A percentile compares a stretch with the other conserved stretches of the same genome.
Evolutionary conservation across 2,113 vertebrate species (phyloP).

Genomic region (Vidua chalybeata): DNA sequence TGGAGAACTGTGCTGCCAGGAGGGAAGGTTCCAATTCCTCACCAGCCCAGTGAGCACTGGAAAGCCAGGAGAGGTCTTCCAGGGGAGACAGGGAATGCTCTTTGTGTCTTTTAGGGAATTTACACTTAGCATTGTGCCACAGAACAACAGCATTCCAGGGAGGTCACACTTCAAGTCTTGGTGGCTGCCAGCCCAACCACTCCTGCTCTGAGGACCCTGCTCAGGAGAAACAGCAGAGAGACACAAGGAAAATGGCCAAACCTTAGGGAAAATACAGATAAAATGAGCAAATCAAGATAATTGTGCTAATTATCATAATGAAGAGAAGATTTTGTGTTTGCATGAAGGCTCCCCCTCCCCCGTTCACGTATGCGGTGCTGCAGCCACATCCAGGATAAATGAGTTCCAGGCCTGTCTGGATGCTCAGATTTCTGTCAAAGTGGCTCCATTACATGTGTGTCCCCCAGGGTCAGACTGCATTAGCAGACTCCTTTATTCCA

Average conservation of each 20-base stretch:
- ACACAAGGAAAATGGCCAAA: not conserved
- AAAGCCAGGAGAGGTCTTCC: not conserved
- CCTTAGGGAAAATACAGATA: not conserved
- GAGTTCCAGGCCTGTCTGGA: constrained; percentile 64
- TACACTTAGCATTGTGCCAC: not conserved
- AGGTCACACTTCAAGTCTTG: not conserved
- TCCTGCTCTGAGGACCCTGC: not conserved
- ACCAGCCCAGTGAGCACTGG: not conserved
- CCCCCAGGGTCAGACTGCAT: constrained; percentile 75
- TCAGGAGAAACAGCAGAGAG: not conserved
- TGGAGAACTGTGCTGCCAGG: not conserved
- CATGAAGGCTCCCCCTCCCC: constrained; percentile 46
- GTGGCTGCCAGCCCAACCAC: not conserved
- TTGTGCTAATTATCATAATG: constrained; percentile 46
- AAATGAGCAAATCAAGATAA: constrained; percentile 37
- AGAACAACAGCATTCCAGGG: accelerated
- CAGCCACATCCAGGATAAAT: constrained; percentile 53
- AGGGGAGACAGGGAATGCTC: not conserved
- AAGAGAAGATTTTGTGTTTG: constrained; percentile 20
- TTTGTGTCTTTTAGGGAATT: not conserved
- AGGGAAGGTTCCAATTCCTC: not conserved
- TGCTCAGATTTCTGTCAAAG: constrained; percentile 71
- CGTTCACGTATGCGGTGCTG: not conserved
- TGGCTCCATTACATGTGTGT: constrained; percentile 72
- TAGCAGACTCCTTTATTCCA: constrained; percentile 68